These are phyloP conservation scores for Porites rus DNA, from an alignment of 92 coral and sea anemone species.

Conservation along the genomic window DNA sequence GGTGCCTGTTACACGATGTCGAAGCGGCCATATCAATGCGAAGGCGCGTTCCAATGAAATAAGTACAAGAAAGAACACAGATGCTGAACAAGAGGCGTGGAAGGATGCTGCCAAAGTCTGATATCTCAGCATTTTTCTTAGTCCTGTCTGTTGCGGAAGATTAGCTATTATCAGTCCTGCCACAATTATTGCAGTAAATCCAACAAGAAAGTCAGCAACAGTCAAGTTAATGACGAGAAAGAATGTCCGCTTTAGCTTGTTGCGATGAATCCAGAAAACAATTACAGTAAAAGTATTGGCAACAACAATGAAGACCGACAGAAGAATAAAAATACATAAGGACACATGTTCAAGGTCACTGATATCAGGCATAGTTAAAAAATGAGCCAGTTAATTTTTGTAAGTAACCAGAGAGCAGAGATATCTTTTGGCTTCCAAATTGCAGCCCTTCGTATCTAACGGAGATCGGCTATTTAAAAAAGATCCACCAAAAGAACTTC, in stretches of 20 bases:
- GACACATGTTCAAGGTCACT: neutral
- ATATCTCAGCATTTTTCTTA: no score
- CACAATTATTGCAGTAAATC: neutral
- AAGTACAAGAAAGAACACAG: neutral
- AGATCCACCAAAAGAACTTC: no score
- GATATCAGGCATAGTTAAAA: neutral
- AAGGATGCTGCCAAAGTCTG: neutral
- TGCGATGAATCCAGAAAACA: neutral
- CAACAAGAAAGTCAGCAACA: neutral
- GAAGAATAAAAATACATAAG: no score
- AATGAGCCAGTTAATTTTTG: neutral
- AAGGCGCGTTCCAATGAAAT: neutral
- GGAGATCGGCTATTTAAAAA: no score
- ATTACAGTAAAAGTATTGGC: neutral
- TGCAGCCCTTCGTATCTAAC: no score
- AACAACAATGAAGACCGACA: neutral
- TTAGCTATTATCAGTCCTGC: neutral
- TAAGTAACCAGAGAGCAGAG: no score
- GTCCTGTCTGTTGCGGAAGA: neutral
- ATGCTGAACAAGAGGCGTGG: neutral
- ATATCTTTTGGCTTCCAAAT: no score
- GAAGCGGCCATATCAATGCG: neutral
- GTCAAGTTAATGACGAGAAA: neutral
- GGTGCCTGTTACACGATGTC: neutral
- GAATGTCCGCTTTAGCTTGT: neutral